Evolutionary conservation across 2,888 invertebrate species (phyloP).

Genomic region (Therioaphis trifolii): DNA sequence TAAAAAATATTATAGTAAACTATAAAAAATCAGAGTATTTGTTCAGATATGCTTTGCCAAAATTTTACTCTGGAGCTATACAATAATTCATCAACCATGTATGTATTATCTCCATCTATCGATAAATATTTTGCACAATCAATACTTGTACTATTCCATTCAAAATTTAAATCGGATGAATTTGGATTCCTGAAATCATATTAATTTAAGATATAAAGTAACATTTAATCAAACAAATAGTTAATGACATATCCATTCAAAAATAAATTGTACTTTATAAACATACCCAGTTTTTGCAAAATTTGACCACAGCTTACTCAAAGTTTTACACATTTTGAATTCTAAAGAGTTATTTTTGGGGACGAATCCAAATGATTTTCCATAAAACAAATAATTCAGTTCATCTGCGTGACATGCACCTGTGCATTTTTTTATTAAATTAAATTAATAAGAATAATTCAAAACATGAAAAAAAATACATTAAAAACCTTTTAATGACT

Average conservation of each 20-base stretch:
- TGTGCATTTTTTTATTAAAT: conserved; percentile 30
- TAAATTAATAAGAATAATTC: background rate
- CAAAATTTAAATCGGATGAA: conserved; percentile 15
- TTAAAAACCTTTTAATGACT: conserved; percentile 19
- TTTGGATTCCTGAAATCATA: conserved; percentile 46
- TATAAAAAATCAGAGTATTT: conserved; percentile 37
- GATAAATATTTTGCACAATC: conserved; percentile 43
- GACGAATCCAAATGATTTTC: conserved; percentile 13
- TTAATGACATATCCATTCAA: too few species aligned
- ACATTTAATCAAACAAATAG: background rate
- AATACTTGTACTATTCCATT: conserved; percentile 30
- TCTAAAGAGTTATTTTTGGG: conserved; percentile 71
- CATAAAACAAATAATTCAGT: conserved; percentile 60
- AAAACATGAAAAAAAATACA: background rate
- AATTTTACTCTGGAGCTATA: conserved; percentile 17
- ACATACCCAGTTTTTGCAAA: conserved; percentile 80
- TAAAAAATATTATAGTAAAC: background rate
- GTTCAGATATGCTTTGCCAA: conserved; percentile 33
- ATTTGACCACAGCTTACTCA: conserved; percentile 79
- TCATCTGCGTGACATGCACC: too few species aligned
- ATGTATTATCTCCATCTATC: conserved; percentile 38
- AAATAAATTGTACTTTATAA: too few species aligned
- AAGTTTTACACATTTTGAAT: conserved; percentile 73
- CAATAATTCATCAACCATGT: conserved; percentile 29
- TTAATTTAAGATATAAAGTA: too few species aligned